Evolutionary conservation across 2,888 invertebrate species (phyloP).

Genomic region (Leptinotarsa rubiginosa): DNA sequence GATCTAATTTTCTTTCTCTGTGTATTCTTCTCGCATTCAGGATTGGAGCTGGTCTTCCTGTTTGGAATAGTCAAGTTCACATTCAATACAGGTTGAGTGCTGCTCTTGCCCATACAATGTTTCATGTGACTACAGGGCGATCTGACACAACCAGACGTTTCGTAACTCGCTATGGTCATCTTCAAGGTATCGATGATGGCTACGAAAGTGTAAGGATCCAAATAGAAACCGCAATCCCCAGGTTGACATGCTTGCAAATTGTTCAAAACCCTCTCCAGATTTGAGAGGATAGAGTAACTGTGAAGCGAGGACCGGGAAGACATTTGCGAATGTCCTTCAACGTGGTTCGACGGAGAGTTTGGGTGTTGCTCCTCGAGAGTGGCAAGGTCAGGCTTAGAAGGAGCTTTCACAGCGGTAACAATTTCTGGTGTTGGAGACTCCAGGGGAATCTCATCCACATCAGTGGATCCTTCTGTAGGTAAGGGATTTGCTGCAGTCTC

Average conservation of each 20-base stretch:
- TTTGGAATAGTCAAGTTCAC: neutral
- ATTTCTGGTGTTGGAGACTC: too few relatives aligned
- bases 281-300: conserved; percentile 7
- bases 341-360: conserved; percentile 15
- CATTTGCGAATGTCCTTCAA: neutral
- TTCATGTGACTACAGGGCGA: neutral
- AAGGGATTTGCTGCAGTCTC: neutral
- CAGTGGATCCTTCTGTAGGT: neutral
- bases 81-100: conserved; percentile 29
- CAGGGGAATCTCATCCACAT: neutral
- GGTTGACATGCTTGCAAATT: conserved; percentile 25
- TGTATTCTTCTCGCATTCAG: conserved; percentile 24
- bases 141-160: neutral
- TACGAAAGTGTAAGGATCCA: conserved; percentile 24
- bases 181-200: conserved; percentile 24
- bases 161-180: conserved; percentile 20
- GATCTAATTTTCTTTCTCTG: conserved; percentile 3
- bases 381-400: neutral
- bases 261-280: conserved; percentile 27
- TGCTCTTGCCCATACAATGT: conserved; percentile 18
- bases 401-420: neutral
- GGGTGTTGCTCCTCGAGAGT: conserved; percentile 5
- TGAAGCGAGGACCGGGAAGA: conserved; percentile 5
- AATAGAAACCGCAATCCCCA: conserved; percentile 25
- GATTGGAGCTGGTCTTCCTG: conserved; percentile 22